Percentiles rank a stretch among this genome's conserved stretches.
Evolutionary conservation across 2,797 vertebrate genomes (phyloP).

Genomic region (Kryptopterus vitreolus): DNA sequence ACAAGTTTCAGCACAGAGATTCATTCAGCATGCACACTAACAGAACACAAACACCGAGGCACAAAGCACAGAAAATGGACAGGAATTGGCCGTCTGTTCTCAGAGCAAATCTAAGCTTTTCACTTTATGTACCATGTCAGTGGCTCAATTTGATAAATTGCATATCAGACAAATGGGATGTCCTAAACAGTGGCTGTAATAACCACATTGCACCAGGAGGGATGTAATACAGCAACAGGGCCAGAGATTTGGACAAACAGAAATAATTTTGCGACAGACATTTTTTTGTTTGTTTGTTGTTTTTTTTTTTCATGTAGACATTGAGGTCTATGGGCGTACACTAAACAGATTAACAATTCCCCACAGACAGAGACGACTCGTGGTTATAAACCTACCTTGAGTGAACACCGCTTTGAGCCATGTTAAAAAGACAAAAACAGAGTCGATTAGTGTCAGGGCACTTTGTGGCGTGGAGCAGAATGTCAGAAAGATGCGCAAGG

Average conservation of each 20-base stretch:
- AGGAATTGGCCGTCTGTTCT: constrained; percentile 47
- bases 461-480: constrained; percentile 37
- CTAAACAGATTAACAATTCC: constrained; percentile 52
- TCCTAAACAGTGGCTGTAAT: constrained; percentile 10
- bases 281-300: too few relatives aligned
- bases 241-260: constrained; percentile 44
- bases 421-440: constrained; percentile 63
- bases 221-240: constrained; percentile 39
- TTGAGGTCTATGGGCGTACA: constrained; percentile 53
- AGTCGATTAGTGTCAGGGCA: constrained; percentile 58
- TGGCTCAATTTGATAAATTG: constrained; percentile 12
- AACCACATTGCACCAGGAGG: constrained; percentile 23
- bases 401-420: constrained; percentile 65
- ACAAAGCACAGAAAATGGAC: constrained; percentile 49
- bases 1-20: constrained; percentile 34
- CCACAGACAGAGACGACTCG: constrained; percentile 57
- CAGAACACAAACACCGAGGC: constrained; percentile 44
- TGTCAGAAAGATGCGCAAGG: constrained; percentile 19
- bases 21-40: constrained; percentile 37
- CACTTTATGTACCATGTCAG: constrained; percentile 20
- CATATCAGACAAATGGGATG: constrained; percentile 8
- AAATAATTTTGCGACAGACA: constrained; percentile 54
- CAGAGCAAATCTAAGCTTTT: constrained; percentile 19
- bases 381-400: constrained; percentile 61
- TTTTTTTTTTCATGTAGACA: constrained; percentile 41